phyloP scores from a whole-genome alignment of 2,113 vertebrate genomes.

The Lonchura striata region DNA sequence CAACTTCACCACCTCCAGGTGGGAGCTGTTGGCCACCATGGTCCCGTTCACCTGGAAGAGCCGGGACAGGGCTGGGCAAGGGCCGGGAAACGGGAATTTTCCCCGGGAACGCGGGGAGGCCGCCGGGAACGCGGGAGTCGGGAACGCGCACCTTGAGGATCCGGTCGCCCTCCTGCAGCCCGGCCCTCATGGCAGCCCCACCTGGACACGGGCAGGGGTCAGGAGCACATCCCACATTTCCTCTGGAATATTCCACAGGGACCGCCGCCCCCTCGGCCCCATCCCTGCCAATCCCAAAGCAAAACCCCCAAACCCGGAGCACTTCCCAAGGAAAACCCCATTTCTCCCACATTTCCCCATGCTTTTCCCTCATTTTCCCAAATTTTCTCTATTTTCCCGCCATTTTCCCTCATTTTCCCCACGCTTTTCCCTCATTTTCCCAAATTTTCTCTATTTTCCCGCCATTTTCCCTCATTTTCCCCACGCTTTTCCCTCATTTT shows the following conservation, averaged over 20 bases:
- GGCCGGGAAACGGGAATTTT: neutral
- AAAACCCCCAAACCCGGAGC: neutral
- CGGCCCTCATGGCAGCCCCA: slow-evolving; percentile 91
- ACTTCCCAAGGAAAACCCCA: neutral
- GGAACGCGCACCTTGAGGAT: slow-evolving; percentile 85
- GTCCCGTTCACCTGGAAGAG: slow-evolving; percentile 86
- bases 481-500: no score
- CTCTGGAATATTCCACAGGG: neutral
- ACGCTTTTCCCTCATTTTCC: no score
- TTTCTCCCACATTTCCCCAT: neutral
- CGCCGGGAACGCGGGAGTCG: neutral
- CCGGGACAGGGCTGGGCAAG: neutral
- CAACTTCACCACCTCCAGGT: slow-evolving; percentile 93
- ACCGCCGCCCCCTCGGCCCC: neutral
- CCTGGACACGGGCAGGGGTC: slow-evolving; percentile 58
- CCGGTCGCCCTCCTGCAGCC: slow-evolving; percentile 92
- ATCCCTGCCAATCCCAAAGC: neutral
- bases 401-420: no score
- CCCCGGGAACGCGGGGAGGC: neutral
- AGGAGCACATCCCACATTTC: neutral
- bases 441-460: no score
- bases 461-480: no score
- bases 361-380: neutral
- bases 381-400: neutral
- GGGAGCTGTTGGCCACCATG: slow-evolving; percentile 89